These are phyloP conservation scores for Allobates femoralis DNA, from an alignment of 2,797 vertebrate genomes.

Conservation along the genomic window DNA sequence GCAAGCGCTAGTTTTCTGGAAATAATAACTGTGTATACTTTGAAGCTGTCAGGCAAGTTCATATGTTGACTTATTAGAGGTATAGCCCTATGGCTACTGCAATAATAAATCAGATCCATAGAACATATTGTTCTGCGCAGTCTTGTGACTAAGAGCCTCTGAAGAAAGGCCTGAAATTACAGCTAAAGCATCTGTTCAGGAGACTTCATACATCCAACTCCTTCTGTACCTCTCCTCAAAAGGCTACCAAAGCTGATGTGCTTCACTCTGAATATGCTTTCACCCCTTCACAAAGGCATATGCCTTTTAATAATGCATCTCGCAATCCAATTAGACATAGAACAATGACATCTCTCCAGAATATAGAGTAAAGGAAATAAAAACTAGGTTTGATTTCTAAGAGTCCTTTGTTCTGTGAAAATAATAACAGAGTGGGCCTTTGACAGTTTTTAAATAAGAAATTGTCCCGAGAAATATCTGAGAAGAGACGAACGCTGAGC, in stretches of 20 bases:
- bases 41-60: slow-evolving; percentile 57
- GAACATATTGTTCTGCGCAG: slow-evolving; percentile 62
- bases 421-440: slow-evolving; percentile 64
- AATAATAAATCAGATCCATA: slow-evolving; percentile 62
- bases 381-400: slow-evolving; percentile 60
- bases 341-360: slow-evolving; percentile 62
- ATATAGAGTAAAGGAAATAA: slow-evolving; percentile 63
- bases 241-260: slow-evolving; percentile 51
- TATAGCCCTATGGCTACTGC: slow-evolving; percentile 60
- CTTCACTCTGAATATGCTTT: slow-evolving; percentile 62
- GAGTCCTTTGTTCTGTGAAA: slow-evolving; percentile 56
- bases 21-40: slow-evolving; percentile 57
- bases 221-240: slow-evolving; percentile 60
- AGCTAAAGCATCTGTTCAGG: slow-evolving; percentile 59
- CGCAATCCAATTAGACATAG: slow-evolving; percentile 62
- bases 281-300: slow-evolving; percentile 60
- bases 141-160: slow-evolving; percentile 50
- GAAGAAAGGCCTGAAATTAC: slow-evolving; percentile 56
- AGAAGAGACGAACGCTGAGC: slow-evolving; percentile 24
- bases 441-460: slow-evolving; percentile 63
- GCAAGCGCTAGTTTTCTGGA: slow-evolving; percentile 34
- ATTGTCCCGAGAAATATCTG: slow-evolving; percentile 54
- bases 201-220: slow-evolving; percentile 51
- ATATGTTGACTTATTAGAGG: slow-evolving; percentile 61
- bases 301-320: slow-evolving; percentile 64